Conservation (phyloP, 2,797 vertebrate species). For the Pipistrellus nathusii region DNA sequence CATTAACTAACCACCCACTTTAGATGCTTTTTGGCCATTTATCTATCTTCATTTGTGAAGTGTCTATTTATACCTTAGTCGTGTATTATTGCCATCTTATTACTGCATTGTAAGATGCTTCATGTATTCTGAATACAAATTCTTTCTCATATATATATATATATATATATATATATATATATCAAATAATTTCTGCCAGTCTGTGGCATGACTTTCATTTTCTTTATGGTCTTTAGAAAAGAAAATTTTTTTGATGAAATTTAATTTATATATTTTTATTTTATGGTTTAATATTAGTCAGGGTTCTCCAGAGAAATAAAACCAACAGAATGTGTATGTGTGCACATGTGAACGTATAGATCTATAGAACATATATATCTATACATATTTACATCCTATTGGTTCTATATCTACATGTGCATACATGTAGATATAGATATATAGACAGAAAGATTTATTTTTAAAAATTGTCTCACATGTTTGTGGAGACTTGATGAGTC, state of each 20-base stretch:
- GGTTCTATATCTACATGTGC: background rate
- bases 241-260: background rate
- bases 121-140: background rate
- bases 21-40: background rate
- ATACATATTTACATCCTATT: background rate
- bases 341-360: too few species aligned
- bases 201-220: slow-evolving; percentile 3
- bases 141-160: background rate
- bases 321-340: background rate
- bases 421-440: background rate
- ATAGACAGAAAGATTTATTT: background rate
- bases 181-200: background rate
- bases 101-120: background rate
- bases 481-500: background rate
- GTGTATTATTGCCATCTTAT: background rate
- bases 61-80: background rate
- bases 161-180: too few species aligned
- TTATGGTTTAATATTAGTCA: background rate
- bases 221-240: background rate
- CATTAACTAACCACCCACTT: background rate
- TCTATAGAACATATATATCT: background rate
- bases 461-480: background rate
- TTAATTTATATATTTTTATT: slow-evolving; percentile 36
- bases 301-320: background rate
- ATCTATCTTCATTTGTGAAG: background rate